A percentile compares a stretch with the other conserved stretches of the same genome.
These are phyloP conservation scores for Anthopleura sola DNA, from an alignment of 64 coral and sea anemone species.

Conservation along the genomic window DNA sequence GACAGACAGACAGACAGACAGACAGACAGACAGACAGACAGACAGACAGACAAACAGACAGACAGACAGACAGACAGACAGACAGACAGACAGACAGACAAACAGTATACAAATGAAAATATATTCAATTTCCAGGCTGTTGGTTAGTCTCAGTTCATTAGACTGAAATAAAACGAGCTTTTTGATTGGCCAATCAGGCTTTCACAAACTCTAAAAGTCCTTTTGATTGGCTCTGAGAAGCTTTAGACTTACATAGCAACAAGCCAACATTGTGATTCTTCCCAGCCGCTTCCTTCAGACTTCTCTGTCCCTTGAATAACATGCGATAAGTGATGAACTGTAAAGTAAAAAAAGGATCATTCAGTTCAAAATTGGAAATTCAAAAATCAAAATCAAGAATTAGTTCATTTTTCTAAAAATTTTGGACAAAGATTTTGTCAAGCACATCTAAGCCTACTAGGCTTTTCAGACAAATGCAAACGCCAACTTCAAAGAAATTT, in stretches of 20 bases:
- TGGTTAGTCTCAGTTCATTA: too few relatives aligned
- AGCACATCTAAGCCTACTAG: too few relatives aligned
- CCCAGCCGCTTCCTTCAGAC: slow-evolving; percentile 75
- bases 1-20: too few relatives aligned
- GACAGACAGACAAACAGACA: too few relatives aligned
- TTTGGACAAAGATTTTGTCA: background rate
- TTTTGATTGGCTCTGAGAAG: background rate
- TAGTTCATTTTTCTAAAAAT: too few relatives aligned
- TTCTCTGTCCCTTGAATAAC: slow-evolving; percentile 86
- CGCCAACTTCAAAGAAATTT: background rate
- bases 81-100: too few relatives aligned
- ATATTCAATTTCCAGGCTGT: too few relatives aligned
- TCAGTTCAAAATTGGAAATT: slow-evolving; percentile 52
- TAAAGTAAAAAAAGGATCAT: background rate
- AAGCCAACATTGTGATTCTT: slow-evolving; percentile 80
- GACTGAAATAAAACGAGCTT: background rate
- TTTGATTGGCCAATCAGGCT: background rate
- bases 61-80: background rate
- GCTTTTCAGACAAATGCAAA: too few relatives aligned
- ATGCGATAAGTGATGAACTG: slow-evolving; percentile 75
- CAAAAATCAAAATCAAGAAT: too few relatives aligned
- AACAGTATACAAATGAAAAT: background rate
- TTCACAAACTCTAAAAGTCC: background rate
- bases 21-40: background rate
- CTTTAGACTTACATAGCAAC: slow-evolving; percentile 89